Conservation (phyloP, 1,140 invertebrate species). For the Ditylenchus dipsaci region DNA sequence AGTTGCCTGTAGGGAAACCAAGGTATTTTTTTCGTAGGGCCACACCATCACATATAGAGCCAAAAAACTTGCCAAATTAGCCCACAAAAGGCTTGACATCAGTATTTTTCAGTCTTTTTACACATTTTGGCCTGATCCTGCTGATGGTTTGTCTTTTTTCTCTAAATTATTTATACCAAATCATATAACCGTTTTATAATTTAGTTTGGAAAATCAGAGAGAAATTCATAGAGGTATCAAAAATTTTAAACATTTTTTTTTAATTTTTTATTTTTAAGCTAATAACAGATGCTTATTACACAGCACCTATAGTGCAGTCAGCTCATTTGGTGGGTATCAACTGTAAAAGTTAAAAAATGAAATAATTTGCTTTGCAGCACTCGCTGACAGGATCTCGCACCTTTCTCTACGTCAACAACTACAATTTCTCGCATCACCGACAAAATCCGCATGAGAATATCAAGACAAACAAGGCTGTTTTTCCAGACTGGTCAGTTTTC, state of each 20-base stretch:
- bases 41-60: too few species aligned
- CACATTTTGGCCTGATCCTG: slow-evolving; percentile 54
- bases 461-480: slow-evolving; percentile 14
- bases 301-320: slow-evolving; percentile 48
- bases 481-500: slow-evolving; percentile 52
- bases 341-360: too few species aligned
- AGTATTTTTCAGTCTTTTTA: slow-evolving; percentile 27
- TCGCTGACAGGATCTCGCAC: slow-evolving; percentile 50
- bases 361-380: slow-evolving; percentile 12
- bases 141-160: slow-evolving; percentile 21
- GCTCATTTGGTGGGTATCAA: slow-evolving; percentile 38
- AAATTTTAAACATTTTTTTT: not conserved
- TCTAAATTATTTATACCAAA: too few species aligned
- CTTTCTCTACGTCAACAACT: slow-evolving; percentile 56
- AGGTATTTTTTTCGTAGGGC: too few species aligned
- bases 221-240: slow-evolving; percentile 46
- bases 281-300: slow-evolving; percentile 54
- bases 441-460: slow-evolving; percentile 12
- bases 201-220: slow-evolving; percentile 50
- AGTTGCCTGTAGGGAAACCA: too few species aligned
- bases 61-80: too few species aligned
- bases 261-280: slow-evolving; percentile 11
- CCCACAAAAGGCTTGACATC: too few species aligned
- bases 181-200: too few species aligned
- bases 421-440: slow-evolving; percentile 51